Evolutionary conservation across 2,113 vertebrate species (phyloP), one percentile per base, ranked within the genome.

Genomic region (Salvator merianae): DNA sequence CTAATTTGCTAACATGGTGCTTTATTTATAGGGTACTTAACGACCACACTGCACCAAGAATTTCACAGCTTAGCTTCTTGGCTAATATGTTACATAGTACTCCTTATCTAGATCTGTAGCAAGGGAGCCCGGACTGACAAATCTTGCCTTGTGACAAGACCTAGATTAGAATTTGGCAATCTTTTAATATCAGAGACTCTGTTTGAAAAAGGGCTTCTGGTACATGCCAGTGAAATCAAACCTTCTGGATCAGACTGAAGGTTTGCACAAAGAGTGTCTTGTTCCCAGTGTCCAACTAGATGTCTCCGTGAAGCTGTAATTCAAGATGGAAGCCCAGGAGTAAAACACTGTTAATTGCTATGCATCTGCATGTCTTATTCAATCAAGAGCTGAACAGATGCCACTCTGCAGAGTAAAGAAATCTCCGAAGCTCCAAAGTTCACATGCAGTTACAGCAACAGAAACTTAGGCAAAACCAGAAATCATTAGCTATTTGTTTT

Each of bases 331-430:
- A 69, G 63, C 32, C n/a, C 13, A 34, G 20, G 14, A 34, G 68
- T 12, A 69, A 10, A 34, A 50, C 50, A 34, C 22, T 76, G 14
- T 3, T 32, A 28, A 63, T 30, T 78, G 76, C 36, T 20, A 3
- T 4, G 59, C 30, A 38, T 30, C 59, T 28, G 36, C 28, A 16
- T 38, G 3, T 12, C 34, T 65, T 77, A 26, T 62, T 78, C 77
- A 28, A 24, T 40, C 77, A 18, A 14, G 6, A 40, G 55, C 36
- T 78, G 59, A 78, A 62, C 77, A 65, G 36, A 65, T 63, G 59
- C 77, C 77, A 28, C 76, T 65, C 77, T 65, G 77, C 34, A 65
- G 40, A 63, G 77, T 40, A 65, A 63, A 78, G 55, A 78, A 65
- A 14, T 30, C 8, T 65, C 34, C 34, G 38, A 7, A 40, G 59